These are phyloP conservation scores for Neopipo cinnamomea DNA, from an alignment of 2,113 vertebrate genomes.

Conservation along the genomic window DNA sequence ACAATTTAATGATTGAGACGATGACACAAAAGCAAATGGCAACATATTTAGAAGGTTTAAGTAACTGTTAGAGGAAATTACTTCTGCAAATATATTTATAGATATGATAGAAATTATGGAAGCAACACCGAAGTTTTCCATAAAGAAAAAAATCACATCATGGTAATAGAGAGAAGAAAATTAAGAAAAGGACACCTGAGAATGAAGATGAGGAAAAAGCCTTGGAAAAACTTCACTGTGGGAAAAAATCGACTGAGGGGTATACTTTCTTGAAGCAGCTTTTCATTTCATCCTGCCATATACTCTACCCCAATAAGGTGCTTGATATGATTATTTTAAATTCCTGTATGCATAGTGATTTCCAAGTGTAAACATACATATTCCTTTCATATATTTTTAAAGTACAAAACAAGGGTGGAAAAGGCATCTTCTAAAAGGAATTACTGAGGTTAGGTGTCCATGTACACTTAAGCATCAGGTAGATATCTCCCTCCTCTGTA, in stretches of 20 bases:
- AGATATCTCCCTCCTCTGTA: background rate
- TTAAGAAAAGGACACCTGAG: background rate
- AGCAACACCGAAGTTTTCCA: background rate
- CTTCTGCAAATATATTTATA: background rate
- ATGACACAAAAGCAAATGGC: background rate
- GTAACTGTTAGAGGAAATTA: background rate
- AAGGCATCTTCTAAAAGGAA: background rate
- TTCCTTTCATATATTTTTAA: background rate
- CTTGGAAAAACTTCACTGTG: background rate
- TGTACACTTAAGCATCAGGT: background rate
- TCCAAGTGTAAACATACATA: background rate
- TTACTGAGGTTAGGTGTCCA: background rate
- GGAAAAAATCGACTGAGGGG: background rate
- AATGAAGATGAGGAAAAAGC: background rate
- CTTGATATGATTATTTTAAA: background rate
- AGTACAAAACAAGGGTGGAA: background rate
- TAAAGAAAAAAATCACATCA: background rate
- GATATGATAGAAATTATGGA: background rate
- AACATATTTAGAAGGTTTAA: background rate
- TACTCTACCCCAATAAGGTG: background rate
- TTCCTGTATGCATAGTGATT: background rate
- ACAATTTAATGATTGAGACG: background rate
- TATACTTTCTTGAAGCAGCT: fast-evolving
- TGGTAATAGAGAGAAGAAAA: background rate
- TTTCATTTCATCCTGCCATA: background rate